Percentiles rank a stretch among this genome's conserved stretches.
These are phyloP conservation scores for Aplocera efformata DNA, from an alignment of 2,888 invertebrate species.

Conservation along the genomic window DNA sequence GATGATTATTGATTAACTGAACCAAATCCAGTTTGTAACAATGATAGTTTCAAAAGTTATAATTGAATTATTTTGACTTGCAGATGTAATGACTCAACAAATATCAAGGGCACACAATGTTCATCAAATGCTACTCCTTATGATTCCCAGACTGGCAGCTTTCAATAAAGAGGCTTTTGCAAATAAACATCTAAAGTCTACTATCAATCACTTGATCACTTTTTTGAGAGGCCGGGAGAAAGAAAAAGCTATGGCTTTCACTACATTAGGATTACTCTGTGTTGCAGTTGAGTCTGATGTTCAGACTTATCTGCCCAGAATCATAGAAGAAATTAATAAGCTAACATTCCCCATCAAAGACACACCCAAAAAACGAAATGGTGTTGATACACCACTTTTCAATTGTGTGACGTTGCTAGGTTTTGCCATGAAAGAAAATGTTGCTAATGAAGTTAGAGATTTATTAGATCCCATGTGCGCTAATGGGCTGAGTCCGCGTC, in stretches of 20 bases:
- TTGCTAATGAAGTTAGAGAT: slow-evolving; percentile 88
- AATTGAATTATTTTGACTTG: slow-evolving; percentile 31
- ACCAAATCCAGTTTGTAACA: too few relatives aligned
- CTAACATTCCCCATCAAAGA: slow-evolving; percentile 88
- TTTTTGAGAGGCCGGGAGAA: slow-evolving; percentile 90
- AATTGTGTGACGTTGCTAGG: slow-evolving; percentile 96
- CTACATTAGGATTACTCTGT: slow-evolving; percentile 94
- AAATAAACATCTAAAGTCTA: slow-evolving; percentile 85
- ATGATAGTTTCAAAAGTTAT: neutral
- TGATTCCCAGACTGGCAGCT: slow-evolving; percentile 95
- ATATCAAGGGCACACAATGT: slow-evolving; percentile 88
- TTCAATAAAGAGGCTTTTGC: slow-evolving; percentile 92
- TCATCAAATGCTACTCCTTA: slow-evolving; percentile 91
- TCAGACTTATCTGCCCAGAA: slow-evolving; percentile 87
- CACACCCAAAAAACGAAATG: slow-evolving; percentile 86
- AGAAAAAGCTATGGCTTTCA: slow-evolving; percentile 92
- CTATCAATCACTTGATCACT: slow-evolving; percentile 88
- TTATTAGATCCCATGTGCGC: slow-evolving; percentile 95
- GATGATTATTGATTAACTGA: too few relatives aligned
- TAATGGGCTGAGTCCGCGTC: slow-evolving; percentile 92
- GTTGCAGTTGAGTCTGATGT: slow-evolving; percentile 93
- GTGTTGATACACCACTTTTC: slow-evolving; percentile 92
- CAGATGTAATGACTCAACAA: slow-evolving; percentile 90
- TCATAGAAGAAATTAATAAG: slow-evolving; percentile 89
- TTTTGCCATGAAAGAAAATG: slow-evolving; percentile 90